Percentiles rank a stretch among this genome's conserved stretches.
Evolutionary conservation across 2,113 vertebrate genomes (phyloP).

Genomic region (Oreochromis tanganicae): DNA sequence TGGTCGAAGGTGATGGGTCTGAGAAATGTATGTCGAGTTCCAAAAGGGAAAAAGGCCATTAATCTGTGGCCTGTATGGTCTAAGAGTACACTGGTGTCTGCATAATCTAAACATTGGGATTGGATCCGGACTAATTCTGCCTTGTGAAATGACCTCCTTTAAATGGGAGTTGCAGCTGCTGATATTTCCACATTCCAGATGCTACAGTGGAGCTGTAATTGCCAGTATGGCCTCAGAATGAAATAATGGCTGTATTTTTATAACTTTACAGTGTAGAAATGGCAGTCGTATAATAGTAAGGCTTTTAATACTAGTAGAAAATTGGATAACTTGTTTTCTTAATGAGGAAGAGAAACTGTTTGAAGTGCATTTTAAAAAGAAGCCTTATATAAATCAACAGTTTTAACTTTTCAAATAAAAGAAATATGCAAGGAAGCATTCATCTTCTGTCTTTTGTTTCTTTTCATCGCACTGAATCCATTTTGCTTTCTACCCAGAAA

Average conservation of each 20-base stretch:
- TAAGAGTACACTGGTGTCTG: constrained; percentile 29
- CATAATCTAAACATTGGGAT: constrained; percentile 40
- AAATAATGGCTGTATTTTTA: constrained; percentile 40
- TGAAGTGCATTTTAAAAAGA: background rate
- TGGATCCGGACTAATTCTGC: constrained; percentile 25
- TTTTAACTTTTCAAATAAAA: background rate
- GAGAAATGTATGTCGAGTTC: background rate
- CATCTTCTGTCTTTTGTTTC: background rate
- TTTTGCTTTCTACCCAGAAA: background rate
- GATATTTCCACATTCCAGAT: constrained; percentile 49
- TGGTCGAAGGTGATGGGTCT: background rate
- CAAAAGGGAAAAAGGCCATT: constrained; percentile 22
- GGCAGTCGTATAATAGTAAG: background rate
- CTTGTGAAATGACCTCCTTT: constrained; percentile 19
- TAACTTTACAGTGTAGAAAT: background rate
- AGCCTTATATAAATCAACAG: background rate
- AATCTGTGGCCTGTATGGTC: constrained; percentile 18
- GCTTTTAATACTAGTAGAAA: background rate
- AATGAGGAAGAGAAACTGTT: background rate
- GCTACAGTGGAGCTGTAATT: constrained; percentile 40
- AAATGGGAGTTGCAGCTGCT: constrained; percentile 49
- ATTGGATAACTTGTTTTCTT: background rate
- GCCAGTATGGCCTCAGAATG: constrained; percentile 17
- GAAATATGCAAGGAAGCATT: background rate
- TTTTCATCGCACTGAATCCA: background rate